Conservation (phyloP, 2,888 invertebrate species). For the Ditula angustiorana region DNA sequence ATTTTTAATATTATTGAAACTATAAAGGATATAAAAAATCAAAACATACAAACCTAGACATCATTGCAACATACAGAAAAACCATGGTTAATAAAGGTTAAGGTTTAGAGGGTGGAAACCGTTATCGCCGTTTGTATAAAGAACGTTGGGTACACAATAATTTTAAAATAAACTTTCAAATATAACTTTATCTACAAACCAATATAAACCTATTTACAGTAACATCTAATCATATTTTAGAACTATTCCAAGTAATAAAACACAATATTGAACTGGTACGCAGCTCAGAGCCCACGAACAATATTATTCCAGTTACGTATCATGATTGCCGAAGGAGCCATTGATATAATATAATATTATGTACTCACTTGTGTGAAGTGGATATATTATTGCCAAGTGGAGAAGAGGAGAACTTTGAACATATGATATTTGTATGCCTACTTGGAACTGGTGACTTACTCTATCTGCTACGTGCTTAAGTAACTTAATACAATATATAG, state of each 20-base stretch:
- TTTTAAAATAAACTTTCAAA: neutral
- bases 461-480: neutral
- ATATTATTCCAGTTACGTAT: conserved; percentile 13
- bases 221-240: neutral
- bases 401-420: neutral
- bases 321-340: conserved; percentile 14
- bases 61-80: too few relatives aligned
- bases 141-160: too few relatives aligned
- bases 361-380: conserved; percentile 17
- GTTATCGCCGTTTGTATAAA: too few relatives aligned
- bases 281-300: conserved; percentile 21
- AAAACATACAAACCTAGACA: too few relatives aligned
- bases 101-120: too few relatives aligned
- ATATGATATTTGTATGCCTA: neutral
- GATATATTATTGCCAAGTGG: conserved; percentile 26
- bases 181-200: conserved; percentile 5
- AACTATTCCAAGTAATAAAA: conserved; percentile 14
- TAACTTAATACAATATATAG: neutral
- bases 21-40: too few relatives aligned
- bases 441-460: neutral
- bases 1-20: too few relatives aligned
- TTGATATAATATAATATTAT: conserved; percentile 9
- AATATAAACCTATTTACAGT: too few relatives aligned
- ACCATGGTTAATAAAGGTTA: too few relatives aligned
- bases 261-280: conserved; percentile 8